Evolutionary conservation across 2,797 vertebrate species (phyloP).

Genomic region (Pygocentrus nattereri): DNA sequence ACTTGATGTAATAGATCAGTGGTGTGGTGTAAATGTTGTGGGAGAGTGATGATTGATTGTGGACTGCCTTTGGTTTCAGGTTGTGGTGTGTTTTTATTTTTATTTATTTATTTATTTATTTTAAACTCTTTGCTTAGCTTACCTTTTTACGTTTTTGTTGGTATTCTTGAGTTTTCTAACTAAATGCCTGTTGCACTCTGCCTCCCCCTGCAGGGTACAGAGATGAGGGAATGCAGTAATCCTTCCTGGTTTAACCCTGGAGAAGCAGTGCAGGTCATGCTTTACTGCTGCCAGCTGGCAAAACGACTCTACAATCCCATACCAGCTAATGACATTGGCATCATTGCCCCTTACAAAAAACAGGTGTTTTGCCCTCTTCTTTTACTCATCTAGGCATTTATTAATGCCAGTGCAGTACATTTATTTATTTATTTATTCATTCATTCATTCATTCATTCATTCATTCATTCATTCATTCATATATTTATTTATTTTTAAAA

Average conservation of each 20-base stretch:
- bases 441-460: too few relatives aligned
- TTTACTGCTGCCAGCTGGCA: conserved; percentile 91
- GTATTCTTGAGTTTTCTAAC: background rate
- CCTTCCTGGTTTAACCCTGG: conserved; percentile 95
- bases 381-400: background rate
- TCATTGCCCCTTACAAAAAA: conserved; percentile 93
- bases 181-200: background rate
- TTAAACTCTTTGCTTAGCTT: too few relatives aligned
- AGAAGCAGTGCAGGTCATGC: conserved; percentile 93
- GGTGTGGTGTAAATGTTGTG: background rate
- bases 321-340: conserved; percentile 82
- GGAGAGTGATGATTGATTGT: background rate
- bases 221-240: conserved; percentile 89
- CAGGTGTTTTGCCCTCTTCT: conserved; percentile 77
- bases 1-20: too few relatives aligned
- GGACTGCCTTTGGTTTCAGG: background rate
- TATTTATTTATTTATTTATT: too few relatives aligned
- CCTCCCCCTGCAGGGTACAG: conserved; percentile 79
- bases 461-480: too few relatives aligned
- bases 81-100: too few relatives aligned
- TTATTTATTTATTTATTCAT: too few relatives aligned
- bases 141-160: background rate
- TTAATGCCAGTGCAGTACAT: background rate
- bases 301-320: conserved; percentile 83
- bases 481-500: too few relatives aligned